Evolutionary conservation across 2,113 vertebrate genomes (phyloP), one percentile per base, ranked within the genome.

Genomic region (Motacilla tschutschensis): DNA sequence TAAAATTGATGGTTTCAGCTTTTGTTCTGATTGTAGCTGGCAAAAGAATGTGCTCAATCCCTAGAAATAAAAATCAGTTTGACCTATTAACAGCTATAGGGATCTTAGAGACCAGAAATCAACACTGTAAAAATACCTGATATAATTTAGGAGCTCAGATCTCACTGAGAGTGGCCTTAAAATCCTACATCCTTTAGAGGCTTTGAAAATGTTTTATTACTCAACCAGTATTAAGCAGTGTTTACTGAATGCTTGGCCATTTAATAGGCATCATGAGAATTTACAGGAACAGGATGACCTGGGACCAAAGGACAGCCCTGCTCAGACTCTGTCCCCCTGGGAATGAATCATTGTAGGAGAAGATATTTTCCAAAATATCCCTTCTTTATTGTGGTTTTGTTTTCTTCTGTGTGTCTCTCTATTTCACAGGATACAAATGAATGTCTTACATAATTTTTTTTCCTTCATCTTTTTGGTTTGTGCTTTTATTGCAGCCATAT

Each of bases 151-250:
- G 50, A 79, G 18, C 54, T 64, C 24, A 54, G 13, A 59, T 85
- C 35, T 87, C 58, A 28, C 43, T 16, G 24, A 40, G 11, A 48
- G 46, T 48, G 31, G 31, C 51, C 24, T 76, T 82, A 84, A 81
- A 86, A 14, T 76, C 35, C 50, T 73, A 20, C 25, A 55, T 40
- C 18, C 8, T 84, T 81, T 62, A n/a, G 74, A 46, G 18, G 22
- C 63, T 94, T 81, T 88, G 74, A 54, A 88, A 81, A 54, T 25
- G 13, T 79, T 86, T 88, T 78, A 65, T 91, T 79, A 58, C 35
- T 14, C 26, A 54, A 2, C 20, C 35, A 63, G 20, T 63, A 21
- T 69, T 67, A 88, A 79, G 43, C 29, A 47, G 35, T 65, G 16
- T 71, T 88, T 86, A 8, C 50, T 62, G 58, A 72, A 38, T 35